Conservation (phyloP, 2,797 vertebrate genomes). For the Heliangelus exortis region DNA sequence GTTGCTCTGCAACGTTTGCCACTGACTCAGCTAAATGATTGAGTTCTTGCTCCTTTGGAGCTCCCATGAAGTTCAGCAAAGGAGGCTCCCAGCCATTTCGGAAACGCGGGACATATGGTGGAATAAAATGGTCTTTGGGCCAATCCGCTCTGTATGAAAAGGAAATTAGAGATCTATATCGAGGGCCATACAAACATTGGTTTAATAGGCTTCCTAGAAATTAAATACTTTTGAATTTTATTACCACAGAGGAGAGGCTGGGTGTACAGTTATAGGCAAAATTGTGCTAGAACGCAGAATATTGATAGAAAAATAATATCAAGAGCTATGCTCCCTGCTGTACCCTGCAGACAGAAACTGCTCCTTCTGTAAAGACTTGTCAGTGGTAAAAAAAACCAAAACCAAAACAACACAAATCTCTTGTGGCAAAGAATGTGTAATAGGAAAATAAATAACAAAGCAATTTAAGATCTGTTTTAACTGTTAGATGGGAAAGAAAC, state of each 20-base stretch:
- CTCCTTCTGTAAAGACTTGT: neutral
- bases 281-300: neutral
- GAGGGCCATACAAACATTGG: neutral
- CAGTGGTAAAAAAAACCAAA: neutral
- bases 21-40: slow-evolving; percentile 83
- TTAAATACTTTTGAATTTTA: neutral
- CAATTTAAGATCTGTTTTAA: neutral
- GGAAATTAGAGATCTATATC: neutral
- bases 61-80: slow-evolving; percentile 68
- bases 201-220: neutral
- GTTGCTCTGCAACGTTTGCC: slow-evolving; percentile 79
- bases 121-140: slow-evolving; percentile 92
- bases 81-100: slow-evolving; percentile 94
- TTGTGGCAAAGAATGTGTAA: neutral
- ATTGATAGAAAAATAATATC: neutral
- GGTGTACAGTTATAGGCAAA: neutral
- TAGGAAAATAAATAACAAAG: neutral
- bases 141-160: slow-evolving; percentile 85
- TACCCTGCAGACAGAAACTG: neutral
- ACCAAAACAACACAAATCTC: neutral
- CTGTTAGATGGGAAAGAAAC: neutral
- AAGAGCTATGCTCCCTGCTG: neutral
- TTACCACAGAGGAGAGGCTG: neutral
- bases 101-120: slow-evolving; percentile 86
- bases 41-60: slow-evolving; percentile 83